Percentiles rank a stretch among this genome's conserved stretches.
phyloP scores from a whole-genome alignment of 2,113 vertebrate genomes.

The Protobothrops flavoviridis region DNA sequence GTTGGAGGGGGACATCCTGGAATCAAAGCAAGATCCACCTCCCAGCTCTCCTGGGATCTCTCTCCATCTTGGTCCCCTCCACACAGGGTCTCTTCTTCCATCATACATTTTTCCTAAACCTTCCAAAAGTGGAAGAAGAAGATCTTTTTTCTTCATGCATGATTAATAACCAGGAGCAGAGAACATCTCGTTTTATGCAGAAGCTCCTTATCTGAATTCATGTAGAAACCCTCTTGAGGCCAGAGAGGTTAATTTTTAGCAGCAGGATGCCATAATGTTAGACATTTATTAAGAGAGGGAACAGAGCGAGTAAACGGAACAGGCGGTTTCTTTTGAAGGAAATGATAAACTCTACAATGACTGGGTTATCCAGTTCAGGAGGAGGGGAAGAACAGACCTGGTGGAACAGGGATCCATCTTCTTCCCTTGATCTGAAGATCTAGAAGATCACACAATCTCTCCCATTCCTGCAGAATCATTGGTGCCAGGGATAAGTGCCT shows the following conservation, averaged over 20 bases:
- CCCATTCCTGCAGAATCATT: background rate
- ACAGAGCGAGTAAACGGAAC: background rate
- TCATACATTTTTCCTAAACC: background rate
- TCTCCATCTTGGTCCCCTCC: background rate
- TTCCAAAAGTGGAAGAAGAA: too few relatives aligned
- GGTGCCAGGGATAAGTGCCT: background rate
- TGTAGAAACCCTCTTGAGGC: background rate
- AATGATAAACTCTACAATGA: background rate
- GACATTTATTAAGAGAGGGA: background rate
- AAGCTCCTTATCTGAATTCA: background rate
- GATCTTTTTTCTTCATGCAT: background rate
- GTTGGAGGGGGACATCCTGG: background rate
- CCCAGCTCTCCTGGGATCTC: background rate
- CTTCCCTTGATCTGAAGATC: background rate
- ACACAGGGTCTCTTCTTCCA: background rate
- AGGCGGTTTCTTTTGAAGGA: background rate
- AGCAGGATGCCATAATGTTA: background rate
- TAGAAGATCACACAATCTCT: background rate
- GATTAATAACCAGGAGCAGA: background rate
- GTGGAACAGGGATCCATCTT: too few relatives aligned
- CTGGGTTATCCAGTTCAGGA: background rate
- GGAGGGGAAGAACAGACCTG: background rate
- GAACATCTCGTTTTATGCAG: background rate
- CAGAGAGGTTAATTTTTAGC: background rate
- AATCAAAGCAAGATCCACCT: background rate